These are phyloP conservation scores for Melanotaenia maccullochi DNA, from an alignment of 2,797 vertebrate species.

Conservation along the genomic window DNA sequence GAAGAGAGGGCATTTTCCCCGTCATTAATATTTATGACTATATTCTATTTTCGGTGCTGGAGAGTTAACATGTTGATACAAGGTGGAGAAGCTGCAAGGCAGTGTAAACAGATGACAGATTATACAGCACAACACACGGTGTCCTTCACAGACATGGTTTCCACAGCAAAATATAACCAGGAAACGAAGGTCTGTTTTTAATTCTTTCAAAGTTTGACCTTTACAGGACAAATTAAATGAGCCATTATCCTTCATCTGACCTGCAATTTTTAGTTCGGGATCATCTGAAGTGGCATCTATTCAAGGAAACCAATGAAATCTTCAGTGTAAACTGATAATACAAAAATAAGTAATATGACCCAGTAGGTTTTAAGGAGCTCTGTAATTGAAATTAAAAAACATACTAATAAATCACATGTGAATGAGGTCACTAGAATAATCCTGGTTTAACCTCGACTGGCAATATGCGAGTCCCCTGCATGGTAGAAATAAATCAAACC, in stretches of 20 bases:
- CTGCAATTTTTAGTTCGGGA: too few relatives aligned
- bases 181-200: not conserved
- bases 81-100: slow-evolving; percentile 8
- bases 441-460: not conserved
- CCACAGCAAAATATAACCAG: too few relatives aligned
- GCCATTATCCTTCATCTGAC: not conserved
- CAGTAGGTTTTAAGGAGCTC: too few relatives aligned
- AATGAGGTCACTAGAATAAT: not conserved
- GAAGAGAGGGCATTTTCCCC: slow-evolving; percentile 5
- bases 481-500: not conserved
- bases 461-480: not conserved
- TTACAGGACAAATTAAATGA: not conserved
- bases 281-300: too few relatives aligned
- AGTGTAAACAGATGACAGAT: slow-evolving; percentile 20
- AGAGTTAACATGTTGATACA: slow-evolving; percentile 14
- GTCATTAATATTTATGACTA: not conserved
- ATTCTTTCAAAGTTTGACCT: not conserved
- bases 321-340: too few relatives aligned
- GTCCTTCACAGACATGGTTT: not conserved
- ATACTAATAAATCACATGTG: not conserved
- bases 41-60: not conserved
- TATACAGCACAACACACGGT: not conserved
- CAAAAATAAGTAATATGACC: too few relatives aligned
- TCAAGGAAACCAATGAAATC: too few relatives aligned
- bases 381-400: too few relatives aligned